Conservation (phyloP, 2,888 invertebrate genomes). For the Acronicta alni region DNA sequence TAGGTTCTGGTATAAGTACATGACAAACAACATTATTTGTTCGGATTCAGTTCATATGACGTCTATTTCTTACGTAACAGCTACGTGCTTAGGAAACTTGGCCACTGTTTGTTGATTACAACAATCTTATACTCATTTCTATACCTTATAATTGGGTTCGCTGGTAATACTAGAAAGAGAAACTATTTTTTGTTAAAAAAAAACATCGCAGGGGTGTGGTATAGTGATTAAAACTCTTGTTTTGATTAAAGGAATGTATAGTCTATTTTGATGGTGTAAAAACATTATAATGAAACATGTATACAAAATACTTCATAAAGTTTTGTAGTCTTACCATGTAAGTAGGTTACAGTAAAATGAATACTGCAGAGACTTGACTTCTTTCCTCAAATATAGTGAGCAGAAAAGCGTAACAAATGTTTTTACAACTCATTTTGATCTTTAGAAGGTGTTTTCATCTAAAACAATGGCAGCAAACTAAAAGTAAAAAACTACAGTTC, state of each 20-base stretch:
- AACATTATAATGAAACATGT: no score
- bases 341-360: no score
- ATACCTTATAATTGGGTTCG: constrained; percentile 15
- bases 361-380: no score
- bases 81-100: constrained; percentile 31
- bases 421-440: constrained; percentile 4
- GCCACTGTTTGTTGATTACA: constrained; percentile 17
- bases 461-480: constrained; percentile 31
- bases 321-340: no score
- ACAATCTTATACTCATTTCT: constrained; percentile 19
- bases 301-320: no score
- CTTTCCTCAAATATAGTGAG: neutral
- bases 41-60: constrained; percentile 13
- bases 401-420: neutral
- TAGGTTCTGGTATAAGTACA: constrained; percentile 5
- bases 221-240: no score
- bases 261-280: no score
- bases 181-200: no score
- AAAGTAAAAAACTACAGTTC: constrained; percentile 47
- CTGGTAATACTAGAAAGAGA: neutral
- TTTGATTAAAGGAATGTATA: no score
- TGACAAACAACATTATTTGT: constrained; percentile 23
- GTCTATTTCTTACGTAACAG: constrained; percentile 24
- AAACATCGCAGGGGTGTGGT: no score
- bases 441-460: constrained; percentile 17